Base-by-base conservation (phyloP, 2,113 vertebrate species). In the Siniperca chuatsi region DNA sequence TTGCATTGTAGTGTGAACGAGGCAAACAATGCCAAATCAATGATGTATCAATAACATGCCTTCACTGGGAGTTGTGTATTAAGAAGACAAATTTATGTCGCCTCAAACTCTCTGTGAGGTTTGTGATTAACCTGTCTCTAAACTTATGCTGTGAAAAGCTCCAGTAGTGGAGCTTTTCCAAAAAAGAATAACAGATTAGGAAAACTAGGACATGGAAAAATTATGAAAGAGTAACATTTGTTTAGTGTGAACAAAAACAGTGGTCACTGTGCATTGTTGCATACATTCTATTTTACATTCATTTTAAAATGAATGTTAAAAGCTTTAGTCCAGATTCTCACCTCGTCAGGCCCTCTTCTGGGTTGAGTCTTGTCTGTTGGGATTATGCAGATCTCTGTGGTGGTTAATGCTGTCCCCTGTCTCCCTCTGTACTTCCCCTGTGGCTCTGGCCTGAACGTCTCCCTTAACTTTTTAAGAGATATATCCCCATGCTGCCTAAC, bases 1-100 rank as follows among this genome's bases (percentile, higher is more conserved):
- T 92, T 64, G 16, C 90, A 81, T 85, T 50, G 55, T 81, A 11
- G 91, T 84, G 92, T 82, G 89, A 94, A 94, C 69, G 81, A 83
- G 86, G 29, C 62, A 65, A 84, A 91, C 86, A 90, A 87, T 73
- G 78, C 74, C 62, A 85, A 89, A 90, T 83, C 82, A 89, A 83
- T 83, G 60, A 81, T 75, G 68, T 76, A 83, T 87, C 81, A 84
- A 85, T 91, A 86, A 83, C 82, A 78, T 37, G 74, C 21, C 18
- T 48, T 78, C 48, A 62, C 44, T 46, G 35, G 61, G 61, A 64
- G 66, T 33, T 84, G 61, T 68, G 21, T 68, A 65, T 60, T 9
- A 60, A 60, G 29, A 67, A 20, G 37, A 21, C 18, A 77, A 9
- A 54, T 67, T 60, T 44, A 7, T 65, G 42, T 70, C 16, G 1